Evolutionary conservation across 2,113 vertebrate genomes (phyloP).

Genomic region (Cyphomyrus plagiostoma): DNA sequence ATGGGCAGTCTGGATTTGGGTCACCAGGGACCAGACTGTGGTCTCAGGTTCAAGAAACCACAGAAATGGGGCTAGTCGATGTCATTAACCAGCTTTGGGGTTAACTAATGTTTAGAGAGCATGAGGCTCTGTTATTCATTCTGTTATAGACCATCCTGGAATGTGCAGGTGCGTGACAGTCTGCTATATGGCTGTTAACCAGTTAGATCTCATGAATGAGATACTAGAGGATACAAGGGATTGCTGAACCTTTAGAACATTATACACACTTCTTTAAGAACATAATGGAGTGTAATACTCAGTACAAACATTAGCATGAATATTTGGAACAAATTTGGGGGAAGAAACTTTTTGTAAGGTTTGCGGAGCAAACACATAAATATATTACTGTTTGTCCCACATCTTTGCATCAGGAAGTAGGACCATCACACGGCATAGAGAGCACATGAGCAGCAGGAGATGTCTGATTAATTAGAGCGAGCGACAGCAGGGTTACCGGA

Average conservation of each 20-base stretch:
- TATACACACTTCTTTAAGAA: not conserved
- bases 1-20: not conserved
- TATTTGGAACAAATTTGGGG: not conserved
- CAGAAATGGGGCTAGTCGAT: not conserved
- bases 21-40: not conserved
- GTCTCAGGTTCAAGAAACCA: not conserved
- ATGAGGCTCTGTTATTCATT: not conserved
- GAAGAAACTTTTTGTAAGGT: not conserved
- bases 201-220: not conserved
- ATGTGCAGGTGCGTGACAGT: not conserved
- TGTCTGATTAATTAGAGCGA: not conserved
- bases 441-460: not conserved
- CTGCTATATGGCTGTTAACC: not conserved
- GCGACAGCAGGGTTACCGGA: not conserved
- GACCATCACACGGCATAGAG: not conserved
- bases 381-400: not conserved
- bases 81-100: not conserved
- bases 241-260: not conserved
- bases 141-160: not conserved
- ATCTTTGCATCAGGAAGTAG: not conserved
- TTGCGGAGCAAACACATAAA: not conserved
- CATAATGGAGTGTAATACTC: not conserved
- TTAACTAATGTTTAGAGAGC: not conserved
- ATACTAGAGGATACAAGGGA: not conserved
- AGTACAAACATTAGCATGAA: not conserved